Evolutionary conservation across 37 sponge, comb jelly and placozoan species (phyloP), one percentile per base, ranked within the genome.

Genomic region (Aphrocallistes beatrix): DNA sequence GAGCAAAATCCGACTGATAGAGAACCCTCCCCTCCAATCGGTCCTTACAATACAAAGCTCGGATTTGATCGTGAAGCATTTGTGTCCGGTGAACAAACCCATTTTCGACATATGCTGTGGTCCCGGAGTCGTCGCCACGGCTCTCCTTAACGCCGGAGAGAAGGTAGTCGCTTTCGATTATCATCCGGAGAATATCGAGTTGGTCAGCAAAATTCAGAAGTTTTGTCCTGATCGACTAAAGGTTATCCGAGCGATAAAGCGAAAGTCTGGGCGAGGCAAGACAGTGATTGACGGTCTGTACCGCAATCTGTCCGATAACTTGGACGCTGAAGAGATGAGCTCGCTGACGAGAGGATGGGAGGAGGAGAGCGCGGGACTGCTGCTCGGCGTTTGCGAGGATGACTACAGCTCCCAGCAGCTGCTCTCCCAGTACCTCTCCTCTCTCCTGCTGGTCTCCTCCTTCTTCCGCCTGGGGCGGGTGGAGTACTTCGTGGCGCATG

Each of bases 361-460:
- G 17, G 75, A 60, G 34, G 75, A 60, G n/a, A 60, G 75, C 75
- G 75, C 75, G n/a, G 75, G 75, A 3, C 28, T 60, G 25, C 75
- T 60, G 8, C 34, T 60, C 10, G 75, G 75, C 1, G 75, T 30
- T 60, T 60, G 75, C n/a, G 28, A 60, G 34, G 75, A 60, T 60
- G 75, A 60, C 75, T 13, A 60, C 75, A 60, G 75, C n/a, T 19
- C 75, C n/a, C 75, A 60, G 34, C 75, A 60, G 75, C 75, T 60
- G 17, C 75, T 60, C 1, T 25, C 32, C 3, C 75, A 60, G 75
- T 60, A 60, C n/a, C 3, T 60, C 25, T 60, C 75, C 75, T 3
- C 75, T 60, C 75, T 60, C 25, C 75, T 60, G 21, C 25, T 60
- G 8, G 3, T 19, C 10, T 60, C 75, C n/a, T 19, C 8, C 25